Evolutionary conservation across 1,140 invertebrate species (phyloP).

Genomic region (Scaptomyza graminum): DNA sequence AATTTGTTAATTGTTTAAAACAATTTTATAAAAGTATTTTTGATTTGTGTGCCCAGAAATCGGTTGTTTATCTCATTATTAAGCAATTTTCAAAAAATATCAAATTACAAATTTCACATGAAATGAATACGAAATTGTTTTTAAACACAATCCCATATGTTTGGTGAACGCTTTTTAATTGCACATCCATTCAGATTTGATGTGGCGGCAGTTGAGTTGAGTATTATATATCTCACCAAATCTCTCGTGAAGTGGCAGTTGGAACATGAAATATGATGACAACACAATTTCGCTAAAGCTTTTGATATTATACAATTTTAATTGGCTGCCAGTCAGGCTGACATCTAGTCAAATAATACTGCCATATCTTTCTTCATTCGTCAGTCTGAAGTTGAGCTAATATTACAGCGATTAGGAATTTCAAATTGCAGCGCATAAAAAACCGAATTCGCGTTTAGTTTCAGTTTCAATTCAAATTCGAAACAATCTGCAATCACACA

Average conservation of each 20-base stretch:
- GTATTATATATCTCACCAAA: neutral
- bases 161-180: conserved; percentile 48
- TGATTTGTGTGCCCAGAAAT: too few species aligned
- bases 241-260: conserved; percentile 1
- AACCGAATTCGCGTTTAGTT: conserved; percentile 32
- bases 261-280: conserved; percentile 27
- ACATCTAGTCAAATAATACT: too few species aligned
- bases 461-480: conserved; percentile 25
- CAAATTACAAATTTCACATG: neutral
- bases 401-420: conserved; percentile 46
- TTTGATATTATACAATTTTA: too few species aligned
- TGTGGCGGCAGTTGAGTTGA: neutral
- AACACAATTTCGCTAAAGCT: too few species aligned
- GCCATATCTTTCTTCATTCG: too few species aligned
- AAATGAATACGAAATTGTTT: conserved; percentile 16
- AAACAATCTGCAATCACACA: conserved; percentile 14
- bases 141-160: neutral
- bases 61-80: conserved; percentile 8
- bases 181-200: conserved; percentile 36
- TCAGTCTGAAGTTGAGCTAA: conserved; percentile 29
- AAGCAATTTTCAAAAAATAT: neutral
- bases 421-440: conserved; percentile 37
- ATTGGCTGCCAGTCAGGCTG: too few species aligned
- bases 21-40: too few species aligned
- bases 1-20: too few species aligned